phyloP scores from a whole-genome alignment of 2,888 invertebrate genomes.

The Augiades crinisus region DNA sequence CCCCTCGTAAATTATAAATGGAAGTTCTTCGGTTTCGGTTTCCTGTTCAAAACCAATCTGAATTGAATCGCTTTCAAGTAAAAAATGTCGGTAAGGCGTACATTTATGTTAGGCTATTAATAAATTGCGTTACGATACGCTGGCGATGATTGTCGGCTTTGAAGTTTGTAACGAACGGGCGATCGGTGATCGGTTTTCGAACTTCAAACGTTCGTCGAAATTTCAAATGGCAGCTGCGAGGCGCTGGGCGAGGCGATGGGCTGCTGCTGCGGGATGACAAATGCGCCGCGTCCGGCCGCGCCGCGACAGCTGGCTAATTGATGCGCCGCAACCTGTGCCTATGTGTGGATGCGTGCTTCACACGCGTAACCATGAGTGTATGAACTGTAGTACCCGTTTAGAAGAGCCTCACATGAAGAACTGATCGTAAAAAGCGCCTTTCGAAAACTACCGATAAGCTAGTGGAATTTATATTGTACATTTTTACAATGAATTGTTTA shows the following conservation, averaged over 20 bases:
- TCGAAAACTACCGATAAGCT: too few relatives aligned
- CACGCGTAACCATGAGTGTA: too few relatives aligned
- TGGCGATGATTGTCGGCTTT: conserved; percentile 7
- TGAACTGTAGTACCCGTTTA: too few relatives aligned
- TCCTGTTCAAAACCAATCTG: background rate
- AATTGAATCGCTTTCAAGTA: background rate
- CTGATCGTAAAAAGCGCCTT: too few relatives aligned
- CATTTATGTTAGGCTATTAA: conserved; percentile 6
- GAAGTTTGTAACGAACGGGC: conserved; percentile 2
- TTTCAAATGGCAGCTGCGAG: conserved; percentile 6
- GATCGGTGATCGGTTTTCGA: background rate
- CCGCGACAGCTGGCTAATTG: background rate
- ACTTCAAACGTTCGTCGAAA: conserved; percentile 5
- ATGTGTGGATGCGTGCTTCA: too few relatives aligned
- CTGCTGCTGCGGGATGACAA: conserved; percentile 1
- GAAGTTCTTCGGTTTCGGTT: conserved; percentile 2
- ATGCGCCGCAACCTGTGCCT: too few relatives aligned
- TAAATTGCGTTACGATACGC: conserved; percentile 3
- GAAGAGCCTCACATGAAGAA: too few relatives aligned
- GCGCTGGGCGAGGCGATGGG: background rate
- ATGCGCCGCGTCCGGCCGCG: background rate
- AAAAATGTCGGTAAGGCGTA: background rate
- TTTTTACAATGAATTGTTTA: too few relatives aligned
- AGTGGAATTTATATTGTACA: too few relatives aligned
- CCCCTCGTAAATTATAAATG: background rate